Evolutionary conservation across 92 coral and sea anemone genomes (phyloP).

Genomic region (Ricordea florida): DNA sequence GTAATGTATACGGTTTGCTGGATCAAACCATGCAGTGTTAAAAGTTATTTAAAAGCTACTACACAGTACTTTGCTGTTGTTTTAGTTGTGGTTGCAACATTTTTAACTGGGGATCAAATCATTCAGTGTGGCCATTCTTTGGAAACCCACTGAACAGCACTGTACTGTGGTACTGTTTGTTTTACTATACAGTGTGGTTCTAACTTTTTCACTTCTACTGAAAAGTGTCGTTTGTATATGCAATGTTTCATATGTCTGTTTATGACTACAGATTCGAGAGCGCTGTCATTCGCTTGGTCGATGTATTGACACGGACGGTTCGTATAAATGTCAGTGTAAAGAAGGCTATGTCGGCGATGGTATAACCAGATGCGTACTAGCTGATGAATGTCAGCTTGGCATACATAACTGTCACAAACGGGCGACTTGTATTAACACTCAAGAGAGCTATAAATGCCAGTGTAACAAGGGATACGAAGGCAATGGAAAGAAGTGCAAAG

Average conservation of each 20-base stretch:
- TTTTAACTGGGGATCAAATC: no score
- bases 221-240: no score
- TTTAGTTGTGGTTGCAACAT: no score
- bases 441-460: not conserved
- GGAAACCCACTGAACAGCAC: no score
- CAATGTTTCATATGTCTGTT: not conserved
- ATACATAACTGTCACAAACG: conserved; percentile 5
- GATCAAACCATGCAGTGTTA: no score
- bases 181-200: no score
- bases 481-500: not conserved
- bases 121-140: no score
- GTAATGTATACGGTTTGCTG: not conserved
- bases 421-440: conserved; percentile 23
- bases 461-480: conserved; percentile 25
- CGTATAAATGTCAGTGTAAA: conserved; percentile 21
- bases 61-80: no score
- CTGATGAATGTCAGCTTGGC: conserved; percentile 22
- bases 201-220: no score
- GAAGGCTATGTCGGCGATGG: conserved; percentile 16
- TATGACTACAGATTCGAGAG: not conserved
- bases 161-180: no score
- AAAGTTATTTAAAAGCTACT: no score
- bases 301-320: conserved; percentile 12
- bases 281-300: not conserved
- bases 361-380: not conserved